Evolutionary conservation across 2,797 vertebrate genomes (phyloP).

Genomic region (Discoglossus pictus): DNA sequence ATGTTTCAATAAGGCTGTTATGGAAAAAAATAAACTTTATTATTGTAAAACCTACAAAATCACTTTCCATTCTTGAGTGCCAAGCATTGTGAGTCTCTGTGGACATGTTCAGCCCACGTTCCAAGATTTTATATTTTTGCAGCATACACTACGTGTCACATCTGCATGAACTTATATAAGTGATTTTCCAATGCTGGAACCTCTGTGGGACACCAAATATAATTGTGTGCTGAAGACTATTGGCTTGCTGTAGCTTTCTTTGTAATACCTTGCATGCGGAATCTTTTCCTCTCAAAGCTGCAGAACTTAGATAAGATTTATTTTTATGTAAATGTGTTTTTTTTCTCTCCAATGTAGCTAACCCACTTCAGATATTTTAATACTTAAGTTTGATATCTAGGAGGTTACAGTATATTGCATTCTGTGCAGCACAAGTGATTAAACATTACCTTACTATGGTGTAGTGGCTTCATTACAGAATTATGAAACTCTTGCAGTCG

Average conservation of each 20-base stretch:
- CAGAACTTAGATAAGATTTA: slow-evolving; percentile 41
- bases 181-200: slow-evolving; percentile 15
- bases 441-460: slow-evolving; percentile 16
- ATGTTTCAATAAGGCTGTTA: too few relatives aligned
- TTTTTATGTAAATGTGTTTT: slow-evolving; percentile 44
- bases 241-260: slow-evolving; percentile 23
- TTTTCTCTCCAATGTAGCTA: slow-evolving; percentile 36
- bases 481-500: slow-evolving; percentile 7
- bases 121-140: neutral
- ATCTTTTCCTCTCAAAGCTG: slow-evolving; percentile 36
- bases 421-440: slow-evolving; percentile 35
- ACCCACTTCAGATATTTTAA: slow-evolving; percentile 41
- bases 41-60: too few relatives aligned
- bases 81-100: neutral
- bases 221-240: slow-evolving; percentile 28
- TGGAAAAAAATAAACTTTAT: too few relatives aligned
- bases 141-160: neutral
- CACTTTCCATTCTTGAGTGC: neutral
- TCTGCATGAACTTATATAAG: neutral
- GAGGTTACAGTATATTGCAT: slow-evolving; percentile 39
- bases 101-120: neutral
- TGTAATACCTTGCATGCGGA: slow-evolving; percentile 12
- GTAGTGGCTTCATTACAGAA: slow-evolving; percentile 11
- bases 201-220: slow-evolving; percentile 21
- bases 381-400: slow-evolving; percentile 32